Percentiles rank a stretch among this genome's conserved stretches.
Evolutionary conservation across 92 coral and sea anemone species (phyloP).

Genomic region (Umimayanthus kanabou): DNA sequence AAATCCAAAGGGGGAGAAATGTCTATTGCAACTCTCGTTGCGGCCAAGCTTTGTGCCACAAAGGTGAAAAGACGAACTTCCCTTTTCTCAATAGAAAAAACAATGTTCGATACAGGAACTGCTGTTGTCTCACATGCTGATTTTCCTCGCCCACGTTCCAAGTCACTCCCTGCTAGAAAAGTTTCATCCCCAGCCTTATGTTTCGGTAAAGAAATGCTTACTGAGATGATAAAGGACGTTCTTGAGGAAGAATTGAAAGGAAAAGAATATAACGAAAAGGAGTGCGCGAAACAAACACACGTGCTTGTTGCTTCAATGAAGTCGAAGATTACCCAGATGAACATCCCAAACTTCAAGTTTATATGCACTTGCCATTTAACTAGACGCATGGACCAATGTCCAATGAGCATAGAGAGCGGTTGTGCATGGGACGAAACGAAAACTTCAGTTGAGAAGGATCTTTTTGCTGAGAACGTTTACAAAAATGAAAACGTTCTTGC

Average conservation of each 20-base stretch:
- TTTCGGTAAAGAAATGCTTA: slow-evolving; percentile 48
- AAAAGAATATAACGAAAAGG: slow-evolving; percentile 46
- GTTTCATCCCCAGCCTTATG: not conserved
- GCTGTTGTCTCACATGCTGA: slow-evolving; percentile 71
- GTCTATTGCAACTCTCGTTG: slow-evolving; percentile 2
- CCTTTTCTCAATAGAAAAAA: slow-evolving; percentile 63
- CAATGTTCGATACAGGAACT: slow-evolving; percentile 47
- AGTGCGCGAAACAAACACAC: slow-evolving; percentile 29
- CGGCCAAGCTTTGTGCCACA: not conserved
- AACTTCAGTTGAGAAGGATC: slow-evolving; percentile 65
- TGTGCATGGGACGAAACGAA: slow-evolving; percentile 80
- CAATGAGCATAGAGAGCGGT: slow-evolving; percentile 78
- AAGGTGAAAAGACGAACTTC: slow-evolving; percentile 50
- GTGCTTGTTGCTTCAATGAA: slow-evolving; percentile 44
- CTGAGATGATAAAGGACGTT: slow-evolving; percentile 55
- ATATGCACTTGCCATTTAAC: slow-evolving; percentile 66
- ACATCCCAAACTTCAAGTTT: slow-evolving; percentile 67
- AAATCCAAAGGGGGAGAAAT: not conserved
- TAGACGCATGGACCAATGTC: slow-evolving; percentile 50
- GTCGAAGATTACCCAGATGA: slow-evolving; percentile 46
- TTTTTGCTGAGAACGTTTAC: slow-evolving; percentile 81
- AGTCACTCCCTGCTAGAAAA: slow-evolving; percentile 17
- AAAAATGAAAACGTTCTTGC: slow-evolving; percentile 71
- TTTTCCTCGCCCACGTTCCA: slow-evolving; percentile 54
- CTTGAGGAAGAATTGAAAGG: slow-evolving; percentile 47